A percentile compares a stretch with the other conserved stretches of the same genome.
Evolutionary conservation across 2,797 vertebrate genomes (phyloP).

Genomic region (Bovichtus variegatus): DNA sequence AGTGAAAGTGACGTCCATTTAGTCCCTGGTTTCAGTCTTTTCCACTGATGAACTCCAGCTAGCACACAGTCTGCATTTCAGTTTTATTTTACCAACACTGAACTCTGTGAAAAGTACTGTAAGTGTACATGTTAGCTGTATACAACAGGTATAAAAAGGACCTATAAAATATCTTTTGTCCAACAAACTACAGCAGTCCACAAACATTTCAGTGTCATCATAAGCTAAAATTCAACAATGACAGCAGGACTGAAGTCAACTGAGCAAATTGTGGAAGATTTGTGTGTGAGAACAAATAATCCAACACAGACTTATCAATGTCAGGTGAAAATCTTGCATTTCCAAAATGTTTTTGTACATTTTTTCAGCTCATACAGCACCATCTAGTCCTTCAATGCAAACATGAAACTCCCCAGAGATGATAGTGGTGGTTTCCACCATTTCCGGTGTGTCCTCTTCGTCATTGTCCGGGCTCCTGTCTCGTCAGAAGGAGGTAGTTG

Average conservation of each 20-base stretch:
- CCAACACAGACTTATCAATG: slow-evolving; percentile 4
- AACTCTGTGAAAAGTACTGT: slow-evolving; percentile 23
- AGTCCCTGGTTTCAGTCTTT: not conserved
- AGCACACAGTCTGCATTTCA: not conserved
- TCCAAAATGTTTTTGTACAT: not conserved
- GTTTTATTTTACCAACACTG: slow-evolving; percentile 40
- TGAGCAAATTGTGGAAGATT: slow-evolving; percentile 1
- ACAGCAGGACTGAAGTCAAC: slow-evolving; percentile 5
- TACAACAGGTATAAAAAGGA: slow-evolving; percentile 52
- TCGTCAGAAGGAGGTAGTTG: slow-evolving; percentile 88
- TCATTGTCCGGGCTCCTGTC: slow-evolving; percentile 74
- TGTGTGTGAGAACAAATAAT: slow-evolving; percentile 8
- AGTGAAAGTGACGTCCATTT: not conserved
- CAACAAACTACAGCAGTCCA: slow-evolving; percentile 31
- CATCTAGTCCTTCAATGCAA: slow-evolving; percentile 11
- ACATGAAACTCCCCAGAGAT: slow-evolving; percentile 15
- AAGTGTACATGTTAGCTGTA: slow-evolving; percentile 33
- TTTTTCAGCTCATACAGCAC: slow-evolving; percentile 10
- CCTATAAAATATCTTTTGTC: slow-evolving; percentile 32
- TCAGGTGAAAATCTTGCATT: not conserved
- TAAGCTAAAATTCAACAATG: slow-evolving; percentile 6
- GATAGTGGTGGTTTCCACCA: not conserved
- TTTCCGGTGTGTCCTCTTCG: not conserved
- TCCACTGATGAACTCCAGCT: slow-evolving; percentile 10
- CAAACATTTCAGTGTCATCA: slow-evolving; percentile 1